Base-by-base conservation (phyloP, 2,113 vertebrate genomes). In the Atherinomorus stipes region DNA sequence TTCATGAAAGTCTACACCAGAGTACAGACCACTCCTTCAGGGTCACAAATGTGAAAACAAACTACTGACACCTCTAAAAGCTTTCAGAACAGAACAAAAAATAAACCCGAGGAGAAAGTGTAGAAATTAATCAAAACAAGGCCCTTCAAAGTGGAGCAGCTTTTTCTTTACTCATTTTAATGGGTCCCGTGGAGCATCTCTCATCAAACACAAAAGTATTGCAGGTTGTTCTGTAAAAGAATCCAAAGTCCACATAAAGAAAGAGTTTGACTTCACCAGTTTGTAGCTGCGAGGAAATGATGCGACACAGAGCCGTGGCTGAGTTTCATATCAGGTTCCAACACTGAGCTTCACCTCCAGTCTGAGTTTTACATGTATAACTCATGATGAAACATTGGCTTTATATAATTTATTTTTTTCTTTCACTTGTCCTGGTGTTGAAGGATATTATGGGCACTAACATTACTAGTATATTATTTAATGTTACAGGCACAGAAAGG, bases 21-120 rank as follows among this genome's bases (percentile, higher is more conserved):
- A 58, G 31, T 60, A 65, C 37, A 53, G 42, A 12, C 26, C 56
- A 53, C 21, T 54, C 18, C 53, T 44, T 18, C 42, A 49, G 45
- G 45, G 59, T 78, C 68, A 81, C 65, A 44, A 64, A 74, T 56
- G 71, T 76, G 31, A 64, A 87, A 82, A 88, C 64, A 83, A 88
- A 76, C 45, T 57, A 58, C 4, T 5, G 58, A 81, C 51, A 68
- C 52, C 69, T 69, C 2, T 16, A 45, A 76, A 83, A 59, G 59
- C 50, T 57, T 78, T 79, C 37, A 58, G 25, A 64, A 73, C 51
- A 44, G 8, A 71, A 68, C 19, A 26, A 64, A 78, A 77, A 88
- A 72, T 45, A 83, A 85, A 73, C 63, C 25, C n/a, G n/a, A 38
- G 31, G 31, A 85, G 4, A 70, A 82, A 49, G 34, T 51, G 47